A percentile compares a stretch with the other conserved stretches of the same genome.
These are phyloP conservation scores for Carollia perspicillata DNA, from an alignment of 2,113 vertebrate species.

Conservation along the genomic window DNA sequence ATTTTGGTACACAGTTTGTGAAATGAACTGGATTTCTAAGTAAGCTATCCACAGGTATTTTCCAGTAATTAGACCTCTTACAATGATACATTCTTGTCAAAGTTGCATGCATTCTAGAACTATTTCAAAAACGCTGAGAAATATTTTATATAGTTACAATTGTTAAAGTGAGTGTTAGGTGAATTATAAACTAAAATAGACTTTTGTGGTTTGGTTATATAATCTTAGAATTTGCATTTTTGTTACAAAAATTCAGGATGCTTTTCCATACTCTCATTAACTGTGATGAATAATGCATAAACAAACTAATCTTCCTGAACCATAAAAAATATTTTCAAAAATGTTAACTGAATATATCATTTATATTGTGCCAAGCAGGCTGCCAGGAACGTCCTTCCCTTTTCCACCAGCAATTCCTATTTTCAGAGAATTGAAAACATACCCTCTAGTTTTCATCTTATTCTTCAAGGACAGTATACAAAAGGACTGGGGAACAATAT, in stretches of 20 bases:
- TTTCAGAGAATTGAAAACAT: constrained; percentile 21
- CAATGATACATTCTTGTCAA: constrained; percentile 48
- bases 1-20: background rate
- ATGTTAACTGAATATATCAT: constrained; percentile 50
- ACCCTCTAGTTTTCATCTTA: background rate
- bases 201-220: constrained; percentile 43
- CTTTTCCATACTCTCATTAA: constrained; percentile 41
- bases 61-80: constrained; percentile 33
- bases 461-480: background rate
- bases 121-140: constrained; percentile 46
- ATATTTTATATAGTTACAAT: background rate
- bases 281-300: constrained; percentile 44
- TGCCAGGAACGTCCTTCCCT: background rate
- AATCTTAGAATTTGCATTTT: constrained; percentile 57
- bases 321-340: constrained; percentile 24
- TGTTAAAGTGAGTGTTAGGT: background rate
- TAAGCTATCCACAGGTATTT: constrained; percentile 37
- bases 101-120: background rate
- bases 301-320: background rate
- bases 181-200: constrained; percentile 35
- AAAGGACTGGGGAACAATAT: background rate
- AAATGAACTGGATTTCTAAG: constrained; percentile 44
- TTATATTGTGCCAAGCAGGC: background rate
- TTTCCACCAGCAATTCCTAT: background rate
- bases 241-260: background rate